These are phyloP conservation scores for Tetramorium simillimum DNA, from an alignment of 1,140 invertebrate species.

Conservation along the genomic window DNA sequence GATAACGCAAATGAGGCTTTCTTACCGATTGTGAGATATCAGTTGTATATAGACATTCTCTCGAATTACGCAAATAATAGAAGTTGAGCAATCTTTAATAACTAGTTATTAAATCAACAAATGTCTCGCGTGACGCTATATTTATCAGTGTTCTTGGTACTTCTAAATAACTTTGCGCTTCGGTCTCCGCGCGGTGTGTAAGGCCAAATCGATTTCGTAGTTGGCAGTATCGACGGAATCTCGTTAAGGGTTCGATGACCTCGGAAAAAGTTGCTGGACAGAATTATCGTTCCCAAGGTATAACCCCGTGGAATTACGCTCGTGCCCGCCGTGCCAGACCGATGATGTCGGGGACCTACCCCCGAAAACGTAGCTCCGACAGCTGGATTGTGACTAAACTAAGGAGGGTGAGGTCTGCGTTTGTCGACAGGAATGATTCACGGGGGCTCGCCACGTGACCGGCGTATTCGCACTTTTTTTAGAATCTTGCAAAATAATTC, in stretches of 20 bases:
- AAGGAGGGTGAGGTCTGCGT: slow-evolving; percentile 57
- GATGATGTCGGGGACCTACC: slow-evolving; percentile 63
- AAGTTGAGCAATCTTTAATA: not conserved
- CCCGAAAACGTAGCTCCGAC: slow-evolving; percentile 69
- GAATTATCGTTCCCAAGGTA: slow-evolving; percentile 60
- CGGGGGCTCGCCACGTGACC: slow-evolving; percentile 22
- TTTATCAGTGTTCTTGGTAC: slow-evolving; percentile 17
- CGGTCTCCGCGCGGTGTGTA: not conserved
- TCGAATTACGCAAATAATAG: not conserved
- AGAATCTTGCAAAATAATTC: slow-evolving; percentile 15
- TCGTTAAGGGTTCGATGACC: slow-evolving; percentile 58
- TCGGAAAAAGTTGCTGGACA: slow-evolving; percentile 54
- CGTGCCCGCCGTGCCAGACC: slow-evolving; percentile 59
- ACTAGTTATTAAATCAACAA: slow-evolving; percentile 10
- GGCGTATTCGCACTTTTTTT: slow-evolving; percentile 24
- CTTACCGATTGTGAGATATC: not conserved
- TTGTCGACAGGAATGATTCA: slow-evolving; percentile 66
- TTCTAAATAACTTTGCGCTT: slow-evolving; percentile 41
- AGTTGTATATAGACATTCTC: not conserved
- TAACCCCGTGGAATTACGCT: slow-evolving; percentile 51
- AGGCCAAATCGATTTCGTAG: slow-evolving; percentile 38
- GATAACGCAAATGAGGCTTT: not conserved
- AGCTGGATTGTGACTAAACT: slow-evolving; percentile 73
- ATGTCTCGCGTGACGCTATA: slow-evolving; percentile 31
- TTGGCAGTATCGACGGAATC: slow-evolving; percentile 61